Conservation (phyloP, 2,797 vertebrate genomes). For the Manis pentadactyla region DNA sequence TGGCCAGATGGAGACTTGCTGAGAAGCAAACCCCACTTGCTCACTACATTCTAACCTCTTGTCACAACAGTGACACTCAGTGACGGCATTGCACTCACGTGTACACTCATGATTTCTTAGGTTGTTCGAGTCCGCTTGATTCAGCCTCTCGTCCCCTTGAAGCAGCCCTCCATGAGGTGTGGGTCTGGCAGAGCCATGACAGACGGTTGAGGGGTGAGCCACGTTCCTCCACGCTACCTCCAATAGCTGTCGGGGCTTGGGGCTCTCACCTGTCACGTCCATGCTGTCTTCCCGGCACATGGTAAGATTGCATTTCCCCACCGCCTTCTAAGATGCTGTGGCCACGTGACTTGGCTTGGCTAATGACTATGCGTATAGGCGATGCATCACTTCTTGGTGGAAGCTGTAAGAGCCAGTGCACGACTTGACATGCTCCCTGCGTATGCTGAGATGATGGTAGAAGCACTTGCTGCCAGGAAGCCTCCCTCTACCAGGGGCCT, state of each 20-base stretch:
- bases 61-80: background rate
- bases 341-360: background rate
- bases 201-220: background rate
- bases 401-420: background rate
- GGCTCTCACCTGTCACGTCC: background rate
- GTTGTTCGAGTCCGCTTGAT: background rate
- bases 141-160: background rate
- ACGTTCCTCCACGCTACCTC: background rate
- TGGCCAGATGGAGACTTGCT: background rate
- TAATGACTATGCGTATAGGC: background rate
- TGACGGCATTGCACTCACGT: background rate
- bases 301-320: background rate
- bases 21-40: background rate
- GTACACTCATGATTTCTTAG: background rate
- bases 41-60: background rate
- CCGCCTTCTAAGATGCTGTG: background rate
- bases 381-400: background rate
- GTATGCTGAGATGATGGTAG: background rate
- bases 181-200: background rate
- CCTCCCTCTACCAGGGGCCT: background rate
- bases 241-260: background rate
- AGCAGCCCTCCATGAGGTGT: background rate
- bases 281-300: background rate
- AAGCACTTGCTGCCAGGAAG: background rate
- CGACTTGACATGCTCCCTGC: background rate